A percentile compares a stretch with the other conserved stretches of the same genome.
Evolutionary conservation across 1,140 invertebrate species (phyloP).

Genomic region (Bombyx mori): DNA sequence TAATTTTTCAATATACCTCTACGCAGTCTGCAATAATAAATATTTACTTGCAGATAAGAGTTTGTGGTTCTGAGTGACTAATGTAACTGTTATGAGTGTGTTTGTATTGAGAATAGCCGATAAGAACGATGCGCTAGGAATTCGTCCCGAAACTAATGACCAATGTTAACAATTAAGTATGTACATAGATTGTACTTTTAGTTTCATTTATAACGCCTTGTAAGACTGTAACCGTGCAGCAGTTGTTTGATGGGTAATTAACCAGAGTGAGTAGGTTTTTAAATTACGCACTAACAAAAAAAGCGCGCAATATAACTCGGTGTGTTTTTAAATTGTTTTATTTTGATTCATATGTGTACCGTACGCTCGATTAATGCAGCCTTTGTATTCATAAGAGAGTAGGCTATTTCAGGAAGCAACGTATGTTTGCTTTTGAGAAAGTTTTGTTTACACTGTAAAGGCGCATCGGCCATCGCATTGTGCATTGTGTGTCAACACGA

Average conservation of each 20-base stretch:
- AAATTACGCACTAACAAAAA: too few relatives aligned
- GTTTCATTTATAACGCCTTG: slow-evolving; percentile 26
- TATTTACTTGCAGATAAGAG: slow-evolving; percentile 28
- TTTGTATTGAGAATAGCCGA: slow-evolving; percentile 33
- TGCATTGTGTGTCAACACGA: slow-evolving; percentile 3
- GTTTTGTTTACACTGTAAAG: slow-evolving; percentile 1
- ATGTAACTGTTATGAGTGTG: slow-evolving; percentile 37
- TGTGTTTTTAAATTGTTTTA: too few relatives aligned
- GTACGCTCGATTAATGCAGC: background rate
- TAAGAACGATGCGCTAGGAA: slow-evolving; percentile 38
- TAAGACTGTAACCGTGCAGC: too few relatives aligned
- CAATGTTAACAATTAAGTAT: slow-evolving; percentile 25
- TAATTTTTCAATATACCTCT: background rate
- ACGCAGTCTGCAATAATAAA: slow-evolving; percentile 11
- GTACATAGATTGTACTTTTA: slow-evolving; percentile 23
- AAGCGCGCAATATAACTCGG: too few relatives aligned
- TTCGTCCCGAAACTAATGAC: slow-evolving; percentile 31
- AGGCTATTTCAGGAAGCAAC: background rate
- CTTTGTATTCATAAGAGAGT: background rate
- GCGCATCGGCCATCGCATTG: background rate
- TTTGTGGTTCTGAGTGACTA: slow-evolving; percentile 32
- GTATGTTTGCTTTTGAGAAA: slow-evolving; percentile 1
- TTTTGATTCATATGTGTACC: background rate
- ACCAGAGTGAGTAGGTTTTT: too few relatives aligned
- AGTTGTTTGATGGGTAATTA: too few relatives aligned